Evolutionary conservation across 2,797 vertebrate species (phyloP), one percentile per base, ranked within the genome.

Genomic region (Pseudochaenichthys georgianus): DNA sequence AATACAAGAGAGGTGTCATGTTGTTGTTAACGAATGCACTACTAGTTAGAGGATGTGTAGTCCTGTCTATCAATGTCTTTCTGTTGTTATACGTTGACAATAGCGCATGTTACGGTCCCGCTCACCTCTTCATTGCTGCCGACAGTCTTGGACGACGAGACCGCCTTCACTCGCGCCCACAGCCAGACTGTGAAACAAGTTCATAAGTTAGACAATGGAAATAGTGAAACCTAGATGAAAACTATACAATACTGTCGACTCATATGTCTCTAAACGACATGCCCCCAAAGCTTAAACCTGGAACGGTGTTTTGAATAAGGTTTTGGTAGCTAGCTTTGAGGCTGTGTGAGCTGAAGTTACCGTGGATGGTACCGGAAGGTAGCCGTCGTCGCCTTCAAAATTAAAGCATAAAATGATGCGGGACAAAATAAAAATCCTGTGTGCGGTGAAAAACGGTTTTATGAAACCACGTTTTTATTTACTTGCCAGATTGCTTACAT

Each of bases 71-170:
- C 10, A 7, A n/a, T 1, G 2, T 16, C 13, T 15, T 28, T 53
- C 0, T 41, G 17, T 23, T 51, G 21, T 45, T 47, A 62, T 23
- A 38, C 48, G 7, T 16, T 38, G 38, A 70, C 61, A 68, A 77
- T 75, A 78, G 67, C 64, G 63, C 43, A 21, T 5, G 11, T 41
- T 3, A 42, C 31, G 1, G 31, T 51, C 47, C 43, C 42, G 73
- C 89, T 86, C 70, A 93, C 93, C 93, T 91, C 87, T 94, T 94
- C 93, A 94, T 94, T 47, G 88, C 90, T 88, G 71, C 72, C 72
- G 47, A 87, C 75, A 78, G 82, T 73, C 82, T 80, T 73, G 81
- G 75, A 77, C 81, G 65, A 87, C 76, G 70, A 87, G 88, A 80
- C 86, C 86, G 88, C 77, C 91, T 88, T 91, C 85, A 78, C 73